phyloP scores from a whole-genome alignment of 2,888 invertebrate species.

The Drosophila koepferae region DNA sequence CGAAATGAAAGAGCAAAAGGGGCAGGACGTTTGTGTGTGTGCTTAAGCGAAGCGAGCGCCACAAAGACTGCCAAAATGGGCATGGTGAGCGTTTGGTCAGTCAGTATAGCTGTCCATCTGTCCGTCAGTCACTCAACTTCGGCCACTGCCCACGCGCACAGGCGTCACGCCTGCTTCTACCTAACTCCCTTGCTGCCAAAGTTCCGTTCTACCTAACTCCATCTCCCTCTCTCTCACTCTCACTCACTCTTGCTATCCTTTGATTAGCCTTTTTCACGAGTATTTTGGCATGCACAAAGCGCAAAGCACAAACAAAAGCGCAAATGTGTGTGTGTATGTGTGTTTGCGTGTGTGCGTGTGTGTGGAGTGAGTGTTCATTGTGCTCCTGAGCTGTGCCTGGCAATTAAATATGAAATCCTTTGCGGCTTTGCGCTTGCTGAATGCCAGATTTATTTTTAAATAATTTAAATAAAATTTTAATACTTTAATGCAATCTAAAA shows the following conservation, averaged over 20 bases:
- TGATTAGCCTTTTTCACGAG: constrained; percentile 46
- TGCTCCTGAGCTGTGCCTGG: constrained; percentile 6
- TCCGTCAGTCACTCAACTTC: constrained; percentile 51
- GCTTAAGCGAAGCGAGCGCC: constrained; percentile 15
- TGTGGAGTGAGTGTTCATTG: constrained; percentile 22
- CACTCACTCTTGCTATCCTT: background rate
- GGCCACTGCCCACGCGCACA: constrained; percentile 65
- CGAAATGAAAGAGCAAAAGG: constrained; percentile 12
- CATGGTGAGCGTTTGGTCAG: constrained; percentile 6
- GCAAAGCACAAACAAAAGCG: constrained; percentile 63
- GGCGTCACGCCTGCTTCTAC: constrained; percentile 35
- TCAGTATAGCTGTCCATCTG: constrained; percentile 16
- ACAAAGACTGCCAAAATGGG: background rate
- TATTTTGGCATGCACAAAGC: constrained; percentile 76
- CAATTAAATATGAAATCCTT: constrained; percentile 51
- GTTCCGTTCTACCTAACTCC: background rate
- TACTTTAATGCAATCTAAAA: background rate
- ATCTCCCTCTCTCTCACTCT: background rate
- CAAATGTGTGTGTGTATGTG: background rate
- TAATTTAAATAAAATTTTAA: constrained; percentile 4
- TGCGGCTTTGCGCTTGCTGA: constrained; percentile 10
- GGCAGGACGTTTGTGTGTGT: constrained; percentile 1
- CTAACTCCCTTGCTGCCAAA: background rate
- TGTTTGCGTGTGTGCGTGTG: constrained; percentile 1
- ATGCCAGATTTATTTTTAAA: background rate